Evolutionary conservation across 2,888 invertebrate genomes (phyloP).

Genomic region (Aelia acuminata): DNA sequence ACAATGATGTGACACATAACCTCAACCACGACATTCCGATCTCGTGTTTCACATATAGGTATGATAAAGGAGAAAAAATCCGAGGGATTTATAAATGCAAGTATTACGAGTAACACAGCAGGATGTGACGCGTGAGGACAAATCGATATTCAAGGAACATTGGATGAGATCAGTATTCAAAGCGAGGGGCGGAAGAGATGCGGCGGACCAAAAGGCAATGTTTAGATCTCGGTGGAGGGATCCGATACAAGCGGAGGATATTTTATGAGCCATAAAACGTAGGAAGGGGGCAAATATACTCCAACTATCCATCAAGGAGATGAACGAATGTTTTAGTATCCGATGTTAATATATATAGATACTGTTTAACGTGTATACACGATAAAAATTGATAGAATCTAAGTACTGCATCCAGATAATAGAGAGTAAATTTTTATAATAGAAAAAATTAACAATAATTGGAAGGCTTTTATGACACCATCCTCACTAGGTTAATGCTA

Average conservation of each 20-base stretch:
- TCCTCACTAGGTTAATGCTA: too few relatives aligned
- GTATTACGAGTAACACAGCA: background rate
- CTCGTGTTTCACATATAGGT: background rate
- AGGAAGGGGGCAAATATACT: background rate
- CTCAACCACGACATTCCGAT: background rate
- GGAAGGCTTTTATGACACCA: background rate
- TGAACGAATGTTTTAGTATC: too few relatives aligned
- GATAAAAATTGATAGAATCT: background rate
- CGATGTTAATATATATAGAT: too few relatives aligned
- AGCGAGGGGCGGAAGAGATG: slow-evolving; percentile 47
- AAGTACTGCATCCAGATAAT: background rate
- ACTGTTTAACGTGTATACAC: background rate
- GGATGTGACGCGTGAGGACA: slow-evolving; percentile 49
- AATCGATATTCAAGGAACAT: slow-evolving; percentile 53
- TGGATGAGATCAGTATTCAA: slow-evolving; percentile 50
- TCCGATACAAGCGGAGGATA: background rate
- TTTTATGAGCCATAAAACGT: background rate
- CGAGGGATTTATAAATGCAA: background rate
- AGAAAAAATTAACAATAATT: background rate
- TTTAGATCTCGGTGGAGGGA: background rate
- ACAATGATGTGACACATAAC: background rate
- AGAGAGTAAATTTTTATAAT: too few relatives aligned
- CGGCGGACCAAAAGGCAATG: slow-evolving; percentile 4
- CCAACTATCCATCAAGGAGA: background rate
- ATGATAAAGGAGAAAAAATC: background rate